Evolutionary conservation across 2,888 invertebrate species (phyloP).

Genomic region (Actias luna): DNA sequence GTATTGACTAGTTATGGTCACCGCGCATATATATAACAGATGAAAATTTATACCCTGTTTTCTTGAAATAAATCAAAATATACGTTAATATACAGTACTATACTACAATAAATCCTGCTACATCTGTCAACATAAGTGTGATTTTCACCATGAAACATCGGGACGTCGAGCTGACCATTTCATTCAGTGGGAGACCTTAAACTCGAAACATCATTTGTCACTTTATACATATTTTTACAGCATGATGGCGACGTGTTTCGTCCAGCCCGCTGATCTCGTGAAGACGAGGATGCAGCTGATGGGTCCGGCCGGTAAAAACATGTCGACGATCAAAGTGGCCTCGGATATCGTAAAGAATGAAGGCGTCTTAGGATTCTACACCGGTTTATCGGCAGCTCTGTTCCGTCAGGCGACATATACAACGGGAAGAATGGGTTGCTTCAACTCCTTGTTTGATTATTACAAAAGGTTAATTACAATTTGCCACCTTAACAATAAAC

Average conservation of each 20-base stretch:
- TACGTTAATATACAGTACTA: no score
- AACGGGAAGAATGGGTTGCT: conserved; percentile 95
- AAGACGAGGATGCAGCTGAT: conserved; percentile 75
- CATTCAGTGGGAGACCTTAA: no score
- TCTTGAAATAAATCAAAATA: no score
- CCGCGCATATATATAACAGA: no score
- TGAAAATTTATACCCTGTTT: no score
- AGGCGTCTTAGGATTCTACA: conserved; percentile 92
- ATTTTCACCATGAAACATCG: no score
- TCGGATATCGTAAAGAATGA: conserved; percentile 89
- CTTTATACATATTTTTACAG: conserved; percentile 30
- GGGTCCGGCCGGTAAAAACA: conserved; percentile 70
- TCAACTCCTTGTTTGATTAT: conserved; percentile 91
- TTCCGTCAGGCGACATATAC: conserved; percentile 98
- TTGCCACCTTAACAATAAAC: background rate
- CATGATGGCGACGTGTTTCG: conserved; percentile 49
- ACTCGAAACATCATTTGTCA: no score
- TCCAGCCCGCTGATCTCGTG: conserved; percentile 55
- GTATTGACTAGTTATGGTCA: no score
- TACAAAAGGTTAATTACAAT: conserved; percentile 71
- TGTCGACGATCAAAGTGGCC: conserved; percentile 88
- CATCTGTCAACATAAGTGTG: no score
- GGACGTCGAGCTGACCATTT: no score
- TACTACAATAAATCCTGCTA: no score
- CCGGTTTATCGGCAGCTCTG: conserved; percentile 94